Evolutionary conservation across 1,140 invertebrate species (phyloP), one percentile per base, ranked within the genome.

Genomic region (Conus ventricosus): DNA sequence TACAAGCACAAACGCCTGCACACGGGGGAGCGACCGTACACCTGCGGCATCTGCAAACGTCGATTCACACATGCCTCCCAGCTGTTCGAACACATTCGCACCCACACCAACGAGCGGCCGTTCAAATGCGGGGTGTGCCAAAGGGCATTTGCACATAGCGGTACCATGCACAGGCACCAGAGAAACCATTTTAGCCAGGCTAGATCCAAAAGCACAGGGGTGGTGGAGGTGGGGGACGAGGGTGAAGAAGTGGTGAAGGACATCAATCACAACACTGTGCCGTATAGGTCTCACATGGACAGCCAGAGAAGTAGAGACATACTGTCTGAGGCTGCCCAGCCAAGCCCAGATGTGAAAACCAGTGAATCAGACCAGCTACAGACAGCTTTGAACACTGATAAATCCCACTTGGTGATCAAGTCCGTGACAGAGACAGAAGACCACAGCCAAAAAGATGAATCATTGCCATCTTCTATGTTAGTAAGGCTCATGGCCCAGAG

Each of bases 51-150:
- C 13, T 91, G 91, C 83, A 4, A 8, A 15, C 84, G 81, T 6
- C 53, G 75, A 39, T 91, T 90, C 87, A 88, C 91, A 1, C 86
- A 88, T 53, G 84, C 84, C 13, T 87, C 89, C 67, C 82, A 85
- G 60, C 82, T 91, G 51, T 63, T 85, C 27, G 80, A 87, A 11
- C 91, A 91, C 80, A 84, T 83, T 25, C 83, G 89, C 39, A 89
- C 87, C 25, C 90, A 91, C 84, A 88, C 89, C 15, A 87, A 84
- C 25, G 90, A 91, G 71, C 90, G 89, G 20, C 87, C 88, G 0
- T 91, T 98, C 95, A 98, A 98, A 93, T 98, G 98, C 93, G 97
- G 97, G 0, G 97, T 98, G 0, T 98, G 98, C 95, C 97, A 97
- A 89, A 96, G 97, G 78, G 97, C 97, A 91, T 98, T 98, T 94